phyloP scores from a whole-genome alignment of 2,113 vertebrate species.

The Ceuthmochares aereus region DNA sequence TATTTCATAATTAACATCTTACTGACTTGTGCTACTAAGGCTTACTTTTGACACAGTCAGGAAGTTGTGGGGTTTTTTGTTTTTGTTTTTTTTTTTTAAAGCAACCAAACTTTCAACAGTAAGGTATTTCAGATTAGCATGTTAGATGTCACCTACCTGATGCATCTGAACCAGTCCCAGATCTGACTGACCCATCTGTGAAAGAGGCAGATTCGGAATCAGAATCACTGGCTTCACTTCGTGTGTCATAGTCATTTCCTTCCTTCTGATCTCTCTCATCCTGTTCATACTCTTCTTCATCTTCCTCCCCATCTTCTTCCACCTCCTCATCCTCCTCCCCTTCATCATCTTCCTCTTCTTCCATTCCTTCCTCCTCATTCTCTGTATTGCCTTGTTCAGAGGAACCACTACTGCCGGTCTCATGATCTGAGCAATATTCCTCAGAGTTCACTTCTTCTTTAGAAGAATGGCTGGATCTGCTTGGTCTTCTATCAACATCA shows the following conservation, averaged over 20 bases:
- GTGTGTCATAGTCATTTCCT: slow-evolving; percentile 92
- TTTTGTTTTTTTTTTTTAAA: background rate
- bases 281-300: slow-evolving; percentile 87
- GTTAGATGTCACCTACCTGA: slow-evolving; percentile 81
- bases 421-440: slow-evolving; percentile 89
- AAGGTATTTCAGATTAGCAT: background rate
- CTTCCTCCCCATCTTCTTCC: slow-evolving; percentile 79
- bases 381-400: slow-evolving; percentile 87
- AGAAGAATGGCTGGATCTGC: slow-evolving; percentile 87
- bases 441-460: slow-evolving; percentile 89
- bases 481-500: slow-evolving; percentile 81
- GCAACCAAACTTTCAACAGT: background rate
- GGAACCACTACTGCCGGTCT: slow-evolving; percentile 88
- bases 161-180: slow-evolving; percentile 89
- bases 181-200: slow-evolving; percentile 91
- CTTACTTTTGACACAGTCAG: background rate
- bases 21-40: background rate
- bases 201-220: slow-evolving; percentile 94
- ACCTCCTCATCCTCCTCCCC: slow-evolving; percentile 84
- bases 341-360: slow-evolving; percentile 83
- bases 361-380: slow-evolving; percentile 85
- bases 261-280: slow-evolving; percentile 88
- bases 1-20: background rate
- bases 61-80: too few relatives aligned
- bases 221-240: slow-evolving; percentile 96